These are phyloP conservation scores for Caradrina clavipalpis DNA, from an alignment of 2,888 invertebrate genomes.

Conservation along the genomic window DNA sequence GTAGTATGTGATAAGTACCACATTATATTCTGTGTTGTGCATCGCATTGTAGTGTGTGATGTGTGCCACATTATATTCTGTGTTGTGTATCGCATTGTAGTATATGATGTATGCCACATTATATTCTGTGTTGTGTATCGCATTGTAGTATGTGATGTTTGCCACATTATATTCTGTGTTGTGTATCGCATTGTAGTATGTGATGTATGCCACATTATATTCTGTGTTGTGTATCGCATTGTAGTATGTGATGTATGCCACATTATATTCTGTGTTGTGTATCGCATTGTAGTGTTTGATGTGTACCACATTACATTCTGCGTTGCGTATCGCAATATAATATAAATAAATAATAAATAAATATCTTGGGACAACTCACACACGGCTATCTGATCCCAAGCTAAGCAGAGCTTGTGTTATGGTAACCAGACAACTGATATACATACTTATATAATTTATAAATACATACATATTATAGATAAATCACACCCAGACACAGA, in stretches of 20 bases:
- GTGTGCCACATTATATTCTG: not conserved
- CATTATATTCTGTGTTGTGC: not conserved
- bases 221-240: not conserved
- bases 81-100: not conserved
- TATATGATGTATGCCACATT: not conserved
- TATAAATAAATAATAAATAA: too few species aligned
- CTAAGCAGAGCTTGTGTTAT: too few species aligned
- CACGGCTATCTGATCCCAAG: too few species aligned
- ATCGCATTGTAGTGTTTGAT: not conserved
- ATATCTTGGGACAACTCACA: too few species aligned
- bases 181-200: not conserved
- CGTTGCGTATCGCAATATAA: not conserved
- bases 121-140: not conserved
- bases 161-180: not conserved
- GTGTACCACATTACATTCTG: not conserved
- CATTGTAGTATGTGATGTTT: not conserved
- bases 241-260: not conserved
- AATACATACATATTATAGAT: too few species aligned
- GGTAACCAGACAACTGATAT: too few species aligned
- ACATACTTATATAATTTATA: too few species aligned
- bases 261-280: not conserved
- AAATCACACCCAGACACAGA: too few species aligned
- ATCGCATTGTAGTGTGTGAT: not conserved
- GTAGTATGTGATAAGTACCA: not conserved
- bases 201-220: not conserved